Conservation (phyloP, 2,888 invertebrate species). For the Rotaria macrura region DNA sequence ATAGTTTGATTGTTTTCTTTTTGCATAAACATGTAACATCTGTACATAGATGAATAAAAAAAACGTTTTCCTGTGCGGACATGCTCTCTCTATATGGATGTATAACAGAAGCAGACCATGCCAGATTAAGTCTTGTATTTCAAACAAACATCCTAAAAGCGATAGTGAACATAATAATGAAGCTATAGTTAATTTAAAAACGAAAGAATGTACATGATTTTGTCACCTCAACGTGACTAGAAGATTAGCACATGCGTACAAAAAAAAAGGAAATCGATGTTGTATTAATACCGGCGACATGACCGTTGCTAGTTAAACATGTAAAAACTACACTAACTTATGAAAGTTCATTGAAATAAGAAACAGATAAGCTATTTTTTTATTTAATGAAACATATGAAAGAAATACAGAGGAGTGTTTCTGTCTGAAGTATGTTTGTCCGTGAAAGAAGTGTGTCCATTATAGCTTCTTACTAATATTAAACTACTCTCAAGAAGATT, state of each 20-base stretch:
- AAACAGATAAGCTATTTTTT: background rate
- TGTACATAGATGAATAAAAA: background rate
- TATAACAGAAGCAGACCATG: background rate
- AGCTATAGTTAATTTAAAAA: background rate
- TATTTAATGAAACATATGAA: background rate
- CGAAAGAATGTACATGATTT: background rate
- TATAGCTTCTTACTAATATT: background rate
- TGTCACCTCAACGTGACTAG: background rate
- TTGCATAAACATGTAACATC: background rate
- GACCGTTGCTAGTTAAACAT: background rate
- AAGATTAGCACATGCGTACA: background rate
- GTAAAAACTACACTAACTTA: background rate
- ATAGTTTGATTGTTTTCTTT: background rate
- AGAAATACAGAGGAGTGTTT: background rate
- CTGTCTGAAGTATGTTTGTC: conserved; percentile 12
- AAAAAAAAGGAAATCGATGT: background rate
- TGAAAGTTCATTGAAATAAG: background rate
- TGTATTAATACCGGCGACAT: background rate
- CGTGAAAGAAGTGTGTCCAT: background rate
- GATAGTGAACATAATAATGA: background rate
- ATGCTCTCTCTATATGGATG: background rate
- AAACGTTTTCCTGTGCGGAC: background rate
- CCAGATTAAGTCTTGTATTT: background rate
- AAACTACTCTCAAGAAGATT: background rate
- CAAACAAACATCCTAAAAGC: background rate